phyloP scores from a whole-genome alignment of 2,888 invertebrate genomes.

The Acholoe squamosa region DNA sequence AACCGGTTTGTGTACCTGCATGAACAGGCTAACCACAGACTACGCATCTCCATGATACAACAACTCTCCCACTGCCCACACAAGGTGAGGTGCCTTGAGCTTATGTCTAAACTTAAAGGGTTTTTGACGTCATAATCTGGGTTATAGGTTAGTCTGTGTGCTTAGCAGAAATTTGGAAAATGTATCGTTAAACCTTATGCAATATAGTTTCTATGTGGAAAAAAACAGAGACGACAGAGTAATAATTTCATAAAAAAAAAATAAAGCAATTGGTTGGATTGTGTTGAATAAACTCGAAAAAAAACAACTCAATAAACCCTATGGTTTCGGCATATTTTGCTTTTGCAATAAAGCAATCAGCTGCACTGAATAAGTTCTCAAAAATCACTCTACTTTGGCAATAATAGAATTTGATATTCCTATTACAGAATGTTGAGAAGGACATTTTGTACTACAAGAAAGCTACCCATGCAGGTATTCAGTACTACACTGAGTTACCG shows the following conservation, averaged over 20 bases:
- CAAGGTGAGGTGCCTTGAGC: background rate
- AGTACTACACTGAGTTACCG: constrained; percentile 26
- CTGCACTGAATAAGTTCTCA: background rate
- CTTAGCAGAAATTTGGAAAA: no score
- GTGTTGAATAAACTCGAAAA: background rate
- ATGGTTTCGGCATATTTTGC: background rate
- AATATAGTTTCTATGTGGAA: no score
- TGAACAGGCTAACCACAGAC: constrained; percentile 71
- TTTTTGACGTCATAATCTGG: no score
- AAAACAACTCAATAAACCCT: background rate
- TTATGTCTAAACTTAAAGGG: no score
- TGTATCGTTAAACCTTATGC: no score
- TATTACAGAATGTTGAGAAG: constrained; percentile 22
- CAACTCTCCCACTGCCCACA: background rate
- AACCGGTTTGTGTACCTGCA: constrained; percentile 80
- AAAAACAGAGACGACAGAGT: background rate
- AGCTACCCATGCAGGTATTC: background rate
- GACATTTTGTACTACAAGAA: constrained; percentile 32
- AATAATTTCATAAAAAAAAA: background rate
- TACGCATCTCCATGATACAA: constrained; percentile 73
- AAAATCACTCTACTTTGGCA: background rate
- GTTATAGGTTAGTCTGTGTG: no score
- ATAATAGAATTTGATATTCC: background rate
- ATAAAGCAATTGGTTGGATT: background rate
- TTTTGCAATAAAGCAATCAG: background rate